phyloP scores from a whole-genome alignment of 2,797 vertebrate species.

The Manis pentadactyla region DNA sequence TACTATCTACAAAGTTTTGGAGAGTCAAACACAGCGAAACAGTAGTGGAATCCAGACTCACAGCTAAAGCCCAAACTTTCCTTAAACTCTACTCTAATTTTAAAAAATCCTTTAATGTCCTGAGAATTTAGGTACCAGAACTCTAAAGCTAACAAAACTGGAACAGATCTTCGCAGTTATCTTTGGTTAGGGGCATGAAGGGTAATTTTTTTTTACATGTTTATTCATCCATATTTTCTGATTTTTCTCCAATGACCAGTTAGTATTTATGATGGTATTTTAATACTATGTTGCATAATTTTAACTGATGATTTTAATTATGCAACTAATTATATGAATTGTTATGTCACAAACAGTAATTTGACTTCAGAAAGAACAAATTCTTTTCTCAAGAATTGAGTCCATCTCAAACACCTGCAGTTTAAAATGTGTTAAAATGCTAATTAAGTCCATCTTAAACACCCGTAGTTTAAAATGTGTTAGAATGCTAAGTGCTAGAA shows the following conservation, averaged over 20 bases:
- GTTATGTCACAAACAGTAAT: background rate
- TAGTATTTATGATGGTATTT: slow-evolving; percentile 3
- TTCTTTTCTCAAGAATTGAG: background rate
- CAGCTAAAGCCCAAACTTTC: background rate
- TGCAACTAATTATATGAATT: background rate
- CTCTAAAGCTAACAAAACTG: slow-evolving; percentile 17
- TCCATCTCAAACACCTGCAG: background rate
- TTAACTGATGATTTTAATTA: slow-evolving; percentile 37
- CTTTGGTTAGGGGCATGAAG: background rate
- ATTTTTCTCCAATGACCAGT: background rate
- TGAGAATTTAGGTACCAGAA: background rate
- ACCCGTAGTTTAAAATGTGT: slow-evolving; percentile 15
- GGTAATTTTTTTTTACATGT: background rate
- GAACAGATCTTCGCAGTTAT: background rate
- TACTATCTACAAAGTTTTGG: slow-evolving; percentile 27
- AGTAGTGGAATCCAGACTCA: background rate
- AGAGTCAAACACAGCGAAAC: background rate
- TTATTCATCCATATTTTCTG: background rate
- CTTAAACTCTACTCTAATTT: background rate
- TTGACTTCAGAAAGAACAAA: slow-evolving; percentile 48
- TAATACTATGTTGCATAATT: background rate
- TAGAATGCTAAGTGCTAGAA: background rate
- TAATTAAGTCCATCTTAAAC: slow-evolving; percentile 32
- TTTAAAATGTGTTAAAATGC: slow-evolving; percentile 43
- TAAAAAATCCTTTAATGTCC: background rate